Base-by-base conservation (phyloP, 2,888 invertebrate species). In the Eupithecia tripunctaria region DNA sequence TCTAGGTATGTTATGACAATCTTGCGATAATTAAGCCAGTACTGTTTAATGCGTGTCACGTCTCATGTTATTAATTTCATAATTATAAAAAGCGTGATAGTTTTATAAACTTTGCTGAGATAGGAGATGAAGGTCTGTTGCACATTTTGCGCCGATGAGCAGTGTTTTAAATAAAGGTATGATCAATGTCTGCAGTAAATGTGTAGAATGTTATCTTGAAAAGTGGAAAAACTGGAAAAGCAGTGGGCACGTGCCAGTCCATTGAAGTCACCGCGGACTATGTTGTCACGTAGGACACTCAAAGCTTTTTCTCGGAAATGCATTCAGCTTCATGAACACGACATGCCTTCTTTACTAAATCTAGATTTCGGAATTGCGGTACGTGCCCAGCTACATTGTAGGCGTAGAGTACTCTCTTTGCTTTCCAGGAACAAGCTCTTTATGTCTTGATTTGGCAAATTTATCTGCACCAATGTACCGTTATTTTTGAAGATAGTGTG, bases 291-390 rank as follows among this genome's bases (percentile, higher is more conserved):
- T 92, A 89, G 82, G 79, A 81, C 82, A 76, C 82, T 85, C 79
- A 79, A 72, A 85, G 84, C 82, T 79, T 83, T 86, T 91, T 91
- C 91, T 86, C 82, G 85, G 91, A 90, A 91, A 84, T 88, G 88
- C 88, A 88, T 86, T 82, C 82, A 81, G 84, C 89, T 89, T 87
- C 82, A 83, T 86, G 89, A 90, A 89, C 83, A 82, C 84, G 82
- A 78, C 82, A 81, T 76, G 82, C 83, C 80, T 87, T 87, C 85
- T 82, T 84, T 84, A 83, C 85, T 85, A 87, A 88, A 92, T 91
- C 91, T 91, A 90, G 88, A 90, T 88, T 88, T 88, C 84, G 86
- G 86, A 86, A 86, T 89, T 85, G 86, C 87, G 83, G 90, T 90
- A 92, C 90, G 92, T 91, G 90, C 86, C 85, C 81, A 80, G 80